These are phyloP conservation scores for Cygnus atratus DNA, from an alignment of 2,113 vertebrate genomes.

Conservation along the genomic window DNA sequence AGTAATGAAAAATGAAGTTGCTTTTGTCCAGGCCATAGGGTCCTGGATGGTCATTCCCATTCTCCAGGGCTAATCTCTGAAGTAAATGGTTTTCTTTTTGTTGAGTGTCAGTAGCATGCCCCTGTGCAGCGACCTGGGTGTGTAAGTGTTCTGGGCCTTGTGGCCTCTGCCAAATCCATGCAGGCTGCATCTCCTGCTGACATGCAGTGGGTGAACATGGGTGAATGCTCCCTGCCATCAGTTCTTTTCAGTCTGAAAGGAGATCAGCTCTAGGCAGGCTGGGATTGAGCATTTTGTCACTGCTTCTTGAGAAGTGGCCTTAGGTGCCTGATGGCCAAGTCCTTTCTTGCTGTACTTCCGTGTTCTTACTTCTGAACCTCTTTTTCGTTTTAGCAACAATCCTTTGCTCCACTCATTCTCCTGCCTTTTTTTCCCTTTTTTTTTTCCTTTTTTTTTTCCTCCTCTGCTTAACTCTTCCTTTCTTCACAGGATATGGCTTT, in stretches of 20 bases:
- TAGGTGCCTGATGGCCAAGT: not conserved
- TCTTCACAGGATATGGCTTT: not conserved
- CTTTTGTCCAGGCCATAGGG: not conserved
- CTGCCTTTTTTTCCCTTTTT: not conserved
- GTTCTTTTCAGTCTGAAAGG: not conserved
- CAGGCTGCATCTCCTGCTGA: not conserved
- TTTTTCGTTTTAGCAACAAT: not conserved
- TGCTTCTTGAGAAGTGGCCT: not conserved
- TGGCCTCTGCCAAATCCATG: not conserved
- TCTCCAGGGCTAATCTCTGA: slow-evolving; percentile 7
- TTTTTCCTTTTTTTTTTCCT: not conserved
- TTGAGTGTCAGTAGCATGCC: not conserved
- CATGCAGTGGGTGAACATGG: not conserved
- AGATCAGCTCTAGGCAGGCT: not conserved
- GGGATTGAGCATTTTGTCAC: slow-evolving; percentile 32
- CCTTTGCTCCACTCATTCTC: not conserved
- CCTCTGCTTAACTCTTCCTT: not conserved
- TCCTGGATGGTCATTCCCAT: not conserved
- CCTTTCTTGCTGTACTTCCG: not conserved
- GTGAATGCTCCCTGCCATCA: not conserved
- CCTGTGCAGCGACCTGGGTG: not conserved
- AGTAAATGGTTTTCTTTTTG: slow-evolving; percentile 23
- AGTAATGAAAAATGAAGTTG: slow-evolving; percentile 19
- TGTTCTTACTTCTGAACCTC: not conserved
- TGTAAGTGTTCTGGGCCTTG: not conserved